These are phyloP conservation scores for Corythoichthys intestinalis DNA, from an alignment of 2,113 vertebrate genomes.

Conservation along the genomic window DNA sequence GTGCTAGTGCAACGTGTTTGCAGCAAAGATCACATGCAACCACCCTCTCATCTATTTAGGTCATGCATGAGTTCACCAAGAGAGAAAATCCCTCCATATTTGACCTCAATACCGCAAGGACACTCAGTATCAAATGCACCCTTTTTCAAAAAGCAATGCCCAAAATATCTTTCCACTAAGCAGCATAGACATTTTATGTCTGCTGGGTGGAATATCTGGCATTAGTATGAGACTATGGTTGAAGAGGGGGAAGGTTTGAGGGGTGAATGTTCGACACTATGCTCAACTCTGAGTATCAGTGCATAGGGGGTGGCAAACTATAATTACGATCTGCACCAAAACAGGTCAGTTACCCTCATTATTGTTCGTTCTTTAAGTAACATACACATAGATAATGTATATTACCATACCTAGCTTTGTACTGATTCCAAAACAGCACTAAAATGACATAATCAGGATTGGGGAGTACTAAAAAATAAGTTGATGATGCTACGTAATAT, in stretches of 20 bases:
- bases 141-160: no score
- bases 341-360: conserved; percentile 42
- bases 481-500: no score
- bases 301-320: conserved; percentile 47
- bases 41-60: conserved; percentile 8
- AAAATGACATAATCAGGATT: no score
- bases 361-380: conserved; percentile 6
- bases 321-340: conserved; percentile 48
- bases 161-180: neutral
- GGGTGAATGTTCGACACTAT: conserved; percentile 42
- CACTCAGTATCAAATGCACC: neutral
- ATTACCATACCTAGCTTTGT: no score
- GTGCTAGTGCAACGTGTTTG: neutral
- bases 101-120: conserved; percentile 3
- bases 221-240: conserved; percentile 26
- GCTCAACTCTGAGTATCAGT: conserved; percentile 46
- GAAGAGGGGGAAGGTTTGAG: conserved; percentile 15
- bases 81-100: conserved; percentile 10
- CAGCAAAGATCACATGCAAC: conserved; percentile 3
- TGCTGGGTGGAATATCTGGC: conserved; percentile 17
- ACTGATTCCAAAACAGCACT: no score
- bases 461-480: no score
- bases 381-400: neutral
- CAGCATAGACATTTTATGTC: neutral
- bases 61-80: conserved; percentile 9